Conservation (phyloP, 2,113 vertebrate species). For the Callospermophilus lateralis region DNA sequence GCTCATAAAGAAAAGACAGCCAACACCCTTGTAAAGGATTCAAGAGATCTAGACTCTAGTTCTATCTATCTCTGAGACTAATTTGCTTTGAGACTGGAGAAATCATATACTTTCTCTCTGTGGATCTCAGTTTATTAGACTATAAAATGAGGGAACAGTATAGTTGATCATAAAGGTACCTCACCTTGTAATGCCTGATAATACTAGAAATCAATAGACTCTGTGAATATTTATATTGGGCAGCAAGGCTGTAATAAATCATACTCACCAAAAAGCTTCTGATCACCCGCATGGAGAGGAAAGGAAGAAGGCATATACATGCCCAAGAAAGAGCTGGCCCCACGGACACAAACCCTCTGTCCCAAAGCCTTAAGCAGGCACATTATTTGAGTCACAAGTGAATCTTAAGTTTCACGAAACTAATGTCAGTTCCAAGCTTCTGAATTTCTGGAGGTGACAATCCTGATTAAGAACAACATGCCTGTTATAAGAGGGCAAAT, state of each 20-base stretch:
- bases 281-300: background rate
- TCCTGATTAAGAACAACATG: background rate
- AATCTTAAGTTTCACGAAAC: conserved; percentile 14
- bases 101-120: background rate
- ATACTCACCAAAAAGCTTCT: background rate
- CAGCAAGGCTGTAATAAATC: background rate
- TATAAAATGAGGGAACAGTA: background rate
- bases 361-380: background rate
- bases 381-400: background rate
- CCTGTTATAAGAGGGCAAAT: background rate
- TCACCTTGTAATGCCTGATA: background rate
- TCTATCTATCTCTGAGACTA: background rate
- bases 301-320: background rate
- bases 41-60: background rate
- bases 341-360: background rate
- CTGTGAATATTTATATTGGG: background rate
- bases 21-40: background rate
- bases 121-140: background rate
- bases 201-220: background rate
- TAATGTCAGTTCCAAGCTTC: background rate
- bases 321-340: background rate
- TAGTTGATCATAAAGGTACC: background rate
- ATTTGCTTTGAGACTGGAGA: background rate
- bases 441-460: background rate
- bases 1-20: background rate